Evolutionary conservation across 1,140 invertebrate species (phyloP), one percentile per base, ranked within the genome.

Genomic region (Popillia japonica): DNA sequence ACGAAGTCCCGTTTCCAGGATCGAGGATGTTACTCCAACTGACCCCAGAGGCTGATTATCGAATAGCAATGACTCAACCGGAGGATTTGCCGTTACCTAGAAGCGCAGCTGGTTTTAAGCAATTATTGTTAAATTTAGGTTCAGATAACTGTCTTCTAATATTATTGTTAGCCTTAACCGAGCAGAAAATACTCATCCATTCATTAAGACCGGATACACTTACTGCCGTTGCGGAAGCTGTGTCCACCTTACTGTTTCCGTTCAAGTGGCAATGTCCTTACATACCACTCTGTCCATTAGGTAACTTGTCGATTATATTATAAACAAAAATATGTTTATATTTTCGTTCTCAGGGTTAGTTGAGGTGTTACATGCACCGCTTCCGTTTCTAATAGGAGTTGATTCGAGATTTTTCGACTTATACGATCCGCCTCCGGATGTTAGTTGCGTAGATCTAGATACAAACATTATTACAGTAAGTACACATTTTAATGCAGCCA

Each of bases 201-300:
- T 99, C 98, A 2, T 89, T 98, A 9, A 91, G 93, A 82, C 97
- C 98, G 7, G 96, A 98, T 87, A 97, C 99, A 6, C 87, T 99
- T 27, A 99, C 98, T 11, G 95, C 96, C 72, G 98, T 99, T n/a
- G 96, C 97, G 23, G 99, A 99, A 90, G 98, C 98, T 17, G 93
- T 99, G n/a, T 95, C 96, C 7, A 96, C 96, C 87, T 91, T 99
- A 81, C 92, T 99, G 77, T 99, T 99, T 88, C 99, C 99, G 0
- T 99, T 99, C 86, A 97, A 99, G 85, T 99, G 99, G 99, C 98
- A 99, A 87, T 99, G 98, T 87, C 98, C 98, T 0, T 99, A 99
- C 86, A 98, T 99, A 88, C 99, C 99, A 11, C 89, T 99, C 8
- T 99, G 99, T 90, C 99, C 99, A 0, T 90, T 99, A 82, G 96